These are phyloP conservation scores for Streblospio benedicti DNA, from an alignment of 1,140 invertebrate species.

Conservation along the genomic window DNA sequence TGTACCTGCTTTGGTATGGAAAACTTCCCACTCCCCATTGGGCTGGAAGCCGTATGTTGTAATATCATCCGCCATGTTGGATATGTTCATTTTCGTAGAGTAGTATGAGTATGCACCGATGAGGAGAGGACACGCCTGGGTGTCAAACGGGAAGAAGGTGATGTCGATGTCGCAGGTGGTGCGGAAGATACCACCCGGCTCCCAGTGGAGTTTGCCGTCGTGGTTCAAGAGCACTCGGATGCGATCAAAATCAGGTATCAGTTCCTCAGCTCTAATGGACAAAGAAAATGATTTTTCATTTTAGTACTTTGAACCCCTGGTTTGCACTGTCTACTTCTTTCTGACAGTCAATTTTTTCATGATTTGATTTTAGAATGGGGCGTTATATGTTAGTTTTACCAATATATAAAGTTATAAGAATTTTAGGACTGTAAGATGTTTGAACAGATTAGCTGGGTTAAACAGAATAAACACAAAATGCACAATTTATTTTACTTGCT, in stretches of 20 bases:
- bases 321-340: too few relatives aligned
- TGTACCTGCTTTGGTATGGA: background rate
- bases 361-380: too few relatives aligned
- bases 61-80: constrained; percentile 5
- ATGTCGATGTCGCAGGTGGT: constrained; percentile 79
- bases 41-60: constrained; percentile 10
- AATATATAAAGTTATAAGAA: too few relatives aligned
- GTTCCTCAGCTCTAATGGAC: constrained; percentile 11
- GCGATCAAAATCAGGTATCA: constrained; percentile 15
- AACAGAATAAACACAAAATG: too few relatives aligned
- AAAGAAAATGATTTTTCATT: too few relatives aligned
- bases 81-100: constrained; percentile 16
- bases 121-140: constrained; percentile 56
- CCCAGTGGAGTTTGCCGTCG: constrained; percentile 89
- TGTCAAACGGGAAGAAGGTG: constrained; percentile 55
- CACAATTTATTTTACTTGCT: too few relatives aligned
- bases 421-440: too few relatives aligned
- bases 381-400: too few relatives aligned
- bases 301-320: too few relatives aligned
- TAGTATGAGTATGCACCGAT: constrained; percentile 47
- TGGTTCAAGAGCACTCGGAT: constrained; percentile 54
- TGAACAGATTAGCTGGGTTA: too few relatives aligned
- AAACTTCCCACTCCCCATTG: constrained; percentile 16
- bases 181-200: constrained; percentile 89
- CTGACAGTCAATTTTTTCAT: too few relatives aligned